phyloP scores from a whole-genome alignment of 2,888 invertebrate genomes.

The Strigamia maritima region DNA sequence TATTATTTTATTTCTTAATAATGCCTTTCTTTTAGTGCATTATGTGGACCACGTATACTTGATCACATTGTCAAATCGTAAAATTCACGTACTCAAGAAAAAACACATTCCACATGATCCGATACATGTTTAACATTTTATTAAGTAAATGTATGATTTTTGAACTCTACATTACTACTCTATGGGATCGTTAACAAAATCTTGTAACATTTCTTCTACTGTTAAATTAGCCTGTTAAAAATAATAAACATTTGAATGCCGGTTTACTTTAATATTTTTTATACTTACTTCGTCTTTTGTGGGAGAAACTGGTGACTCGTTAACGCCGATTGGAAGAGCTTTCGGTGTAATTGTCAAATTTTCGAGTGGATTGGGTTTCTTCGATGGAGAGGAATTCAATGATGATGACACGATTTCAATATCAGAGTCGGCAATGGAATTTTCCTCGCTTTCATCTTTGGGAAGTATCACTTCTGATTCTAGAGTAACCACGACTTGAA shows the following conservation, averaged over 20 bases:
- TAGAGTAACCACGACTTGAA: no score
- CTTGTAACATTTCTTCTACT: not conserved
- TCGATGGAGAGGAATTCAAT: no score
- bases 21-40: constrained; percentile 60
- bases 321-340: not conserved
- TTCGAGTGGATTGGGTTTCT: not conserved
- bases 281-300: not conserved
- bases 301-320: not conserved
- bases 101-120: constrained; percentile 31
- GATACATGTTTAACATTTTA: not conserved
- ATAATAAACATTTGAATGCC: not conserved
- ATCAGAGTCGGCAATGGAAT: no score
- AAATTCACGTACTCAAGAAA: constrained; percentile 74
- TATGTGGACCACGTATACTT: constrained; percentile 82
- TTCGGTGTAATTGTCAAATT: not conserved
- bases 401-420: not conserved
- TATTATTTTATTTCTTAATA: constrained; percentile 30
- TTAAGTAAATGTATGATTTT: not conserved
- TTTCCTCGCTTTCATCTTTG: no score
- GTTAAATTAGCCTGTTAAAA: not conserved
- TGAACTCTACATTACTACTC: not conserved
- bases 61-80: constrained; percentile 81
- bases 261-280: not conserved
- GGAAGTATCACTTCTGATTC: no score
- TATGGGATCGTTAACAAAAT: not conserved